Percentiles rank a stretch among this genome's conserved stretches.
phyloP scores from a whole-genome alignment of 2,797 vertebrate genomes.

The Anguilla anguilla region DNA sequence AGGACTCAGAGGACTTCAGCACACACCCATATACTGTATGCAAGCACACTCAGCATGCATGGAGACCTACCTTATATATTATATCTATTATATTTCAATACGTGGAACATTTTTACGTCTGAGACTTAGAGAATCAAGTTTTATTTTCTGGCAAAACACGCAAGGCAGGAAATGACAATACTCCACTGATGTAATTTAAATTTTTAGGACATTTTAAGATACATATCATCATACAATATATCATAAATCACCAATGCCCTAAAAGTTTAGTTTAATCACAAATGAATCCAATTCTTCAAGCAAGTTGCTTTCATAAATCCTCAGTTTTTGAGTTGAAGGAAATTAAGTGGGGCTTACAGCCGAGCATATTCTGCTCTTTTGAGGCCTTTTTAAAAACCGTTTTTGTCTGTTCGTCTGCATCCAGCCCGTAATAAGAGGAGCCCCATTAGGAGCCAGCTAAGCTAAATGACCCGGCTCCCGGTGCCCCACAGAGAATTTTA shows the following conservation, averaged over 20 bases:
- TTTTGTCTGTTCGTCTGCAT: constrained; percentile 62
- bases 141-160: background rate
- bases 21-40: background rate
- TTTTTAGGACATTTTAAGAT: background rate
- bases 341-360: no score
- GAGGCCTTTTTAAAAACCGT: background rate
- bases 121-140: background rate
- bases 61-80: no score
- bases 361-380: background rate
- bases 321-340: no score
- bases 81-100: background rate
- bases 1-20: background rate
- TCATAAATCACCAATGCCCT: no score
- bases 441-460: constrained; percentile 62
- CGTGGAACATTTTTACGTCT: background rate
- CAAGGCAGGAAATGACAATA: background rate
- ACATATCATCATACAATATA: no score
- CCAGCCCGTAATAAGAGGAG: constrained; percentile 59
- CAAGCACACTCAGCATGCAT: no score
- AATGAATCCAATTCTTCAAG: no score
- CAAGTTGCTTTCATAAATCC: no score
- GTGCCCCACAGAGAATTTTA: constrained; percentile 65
- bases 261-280: no score
- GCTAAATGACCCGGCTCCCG: constrained; percentile 57
- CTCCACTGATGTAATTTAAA: background rate